Conservation (phyloP, 1,140 invertebrate species). For the Metopolophium dirhodum region DNA sequence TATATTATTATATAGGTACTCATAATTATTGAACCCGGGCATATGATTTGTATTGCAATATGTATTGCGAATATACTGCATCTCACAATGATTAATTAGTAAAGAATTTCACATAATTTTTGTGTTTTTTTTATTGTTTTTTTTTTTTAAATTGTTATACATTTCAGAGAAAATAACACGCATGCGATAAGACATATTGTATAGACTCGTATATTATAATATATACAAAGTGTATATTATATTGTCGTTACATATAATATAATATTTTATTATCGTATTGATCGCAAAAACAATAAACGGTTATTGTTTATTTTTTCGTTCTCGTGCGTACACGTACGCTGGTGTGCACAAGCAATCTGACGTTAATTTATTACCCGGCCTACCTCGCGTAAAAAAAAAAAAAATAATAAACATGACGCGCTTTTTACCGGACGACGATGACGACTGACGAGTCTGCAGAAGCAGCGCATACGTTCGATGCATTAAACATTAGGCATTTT, state of each 20-base stretch:
- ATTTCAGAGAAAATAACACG: constrained; percentile 1
- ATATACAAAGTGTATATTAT: background rate
- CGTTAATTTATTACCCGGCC: constrained; percentile 39
- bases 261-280: background rate
- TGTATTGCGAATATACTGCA: background rate
- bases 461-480: constrained; percentile 4
- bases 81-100: background rate
- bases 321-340: background rate
- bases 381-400: constrained; percentile 28
- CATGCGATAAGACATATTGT: background rate
- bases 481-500: constrained; percentile 25
- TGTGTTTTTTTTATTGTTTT: background rate
- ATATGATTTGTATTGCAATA: background rate
- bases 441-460: background rate
- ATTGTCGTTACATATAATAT: background rate
- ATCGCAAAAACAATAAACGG: background rate
- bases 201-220: background rate
- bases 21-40: background rate
- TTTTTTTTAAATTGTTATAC: background rate
- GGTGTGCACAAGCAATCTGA: background rate
- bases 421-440: background rate
- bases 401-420: background rate
- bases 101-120: background rate
- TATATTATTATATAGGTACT: background rate
- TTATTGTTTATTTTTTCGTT: constrained; percentile 21